Conservation (phyloP, 2,888 invertebrate species). For the Coenonympha glycerion region DNA sequence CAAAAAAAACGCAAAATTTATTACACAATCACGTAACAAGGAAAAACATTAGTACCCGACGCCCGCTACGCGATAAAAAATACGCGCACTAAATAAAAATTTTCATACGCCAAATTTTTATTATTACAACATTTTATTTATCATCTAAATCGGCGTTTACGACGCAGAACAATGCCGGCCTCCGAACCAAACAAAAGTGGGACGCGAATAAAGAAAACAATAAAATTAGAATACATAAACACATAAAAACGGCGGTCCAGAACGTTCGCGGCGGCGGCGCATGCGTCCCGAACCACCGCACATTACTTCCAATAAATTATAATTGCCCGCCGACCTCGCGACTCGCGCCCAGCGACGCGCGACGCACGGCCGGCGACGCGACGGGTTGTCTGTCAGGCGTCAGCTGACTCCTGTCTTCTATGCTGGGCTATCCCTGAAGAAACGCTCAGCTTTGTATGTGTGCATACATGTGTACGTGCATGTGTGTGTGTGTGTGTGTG, state of each 20-base stretch:
- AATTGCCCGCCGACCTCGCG: too few species aligned
- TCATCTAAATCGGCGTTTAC: conserved; percentile 75
- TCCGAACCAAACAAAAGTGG: conserved; percentile 74
- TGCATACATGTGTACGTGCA: too few species aligned
- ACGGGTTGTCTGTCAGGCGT: too few species aligned
- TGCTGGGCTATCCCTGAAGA: too few species aligned
- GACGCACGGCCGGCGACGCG: too few species aligned
- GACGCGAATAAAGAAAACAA: conserved; percentile 77
- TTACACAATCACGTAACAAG: conserved; percentile 27
- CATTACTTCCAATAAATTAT: conserved; percentile 59
- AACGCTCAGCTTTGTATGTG: too few species aligned
- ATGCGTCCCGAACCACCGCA: conserved; percentile 48
- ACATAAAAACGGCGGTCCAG: conserved; percentile 71
- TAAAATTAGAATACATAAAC: conserved; percentile 77
- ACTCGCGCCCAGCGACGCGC: too few species aligned
- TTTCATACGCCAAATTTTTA: conserved; percentile 40
- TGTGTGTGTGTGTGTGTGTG: too few species aligned
- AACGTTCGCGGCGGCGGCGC: conserved; percentile 54
- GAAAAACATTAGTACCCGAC: conserved; percentile 30
- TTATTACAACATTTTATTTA: conserved; percentile 73
- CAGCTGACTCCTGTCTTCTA: too few species aligned
- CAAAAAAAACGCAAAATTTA: conserved; percentile 28
- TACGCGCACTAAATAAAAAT: conserved; percentile 36
- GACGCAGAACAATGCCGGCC: conserved; percentile 72
- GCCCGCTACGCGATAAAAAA: conserved; percentile 29